Base-by-base conservation (phyloP, 2,888 invertebrate species). In the Hypercompe scribonia region DNA sequence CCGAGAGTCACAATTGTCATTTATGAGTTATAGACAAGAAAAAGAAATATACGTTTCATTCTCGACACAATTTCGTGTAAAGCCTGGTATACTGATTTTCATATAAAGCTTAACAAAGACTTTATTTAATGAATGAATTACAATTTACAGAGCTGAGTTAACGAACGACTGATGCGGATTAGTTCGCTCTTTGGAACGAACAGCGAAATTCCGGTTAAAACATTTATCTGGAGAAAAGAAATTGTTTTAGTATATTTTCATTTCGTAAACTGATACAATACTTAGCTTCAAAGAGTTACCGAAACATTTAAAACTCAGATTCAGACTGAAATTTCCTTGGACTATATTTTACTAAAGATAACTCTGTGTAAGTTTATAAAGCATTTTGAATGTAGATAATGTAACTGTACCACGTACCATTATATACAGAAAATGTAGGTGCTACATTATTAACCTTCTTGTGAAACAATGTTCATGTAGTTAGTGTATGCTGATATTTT, bases 41-140 rank as follows among this genome's bases (percentile, higher is more conserved):
- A 54, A 54, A 28, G 11, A 58, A 58, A 58, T 28, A 28, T 28
- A 28, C 11, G 10, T 58, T n/a, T n/a, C 2, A 28, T 28, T 58
- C 54, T 8, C 28, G 11, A n/a, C 3, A 58, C 13, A 58, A n/a
- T n/a, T 68, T 7, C n/a, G 50, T 54, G 5, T 11, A 28, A 65
- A 21, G 28, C 67, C 73, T 68, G 74, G 61, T 68, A 76, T 80
- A 83, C 81, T 83, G 82, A 84, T 83, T 85, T 81, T 72, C 75
- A 79, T 71, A 67, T 74, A 70, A 61, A 71, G 72, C 69, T 77
- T 67, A 76, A 46, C n/a, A 73, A 80, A 84, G 75, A 75, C 76
- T 68, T 36, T 70, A 69, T 64, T 74, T 78, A 79, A 77, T 71
- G 75, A 78, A 75, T 76, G 67, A 78, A 79, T 78, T 76, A 79